Percentiles rank a stretch among this genome's conserved stretches.
Evolutionary conservation across 1,140 invertebrate species (phyloP).

Genomic region (Drusus annulatus): DNA sequence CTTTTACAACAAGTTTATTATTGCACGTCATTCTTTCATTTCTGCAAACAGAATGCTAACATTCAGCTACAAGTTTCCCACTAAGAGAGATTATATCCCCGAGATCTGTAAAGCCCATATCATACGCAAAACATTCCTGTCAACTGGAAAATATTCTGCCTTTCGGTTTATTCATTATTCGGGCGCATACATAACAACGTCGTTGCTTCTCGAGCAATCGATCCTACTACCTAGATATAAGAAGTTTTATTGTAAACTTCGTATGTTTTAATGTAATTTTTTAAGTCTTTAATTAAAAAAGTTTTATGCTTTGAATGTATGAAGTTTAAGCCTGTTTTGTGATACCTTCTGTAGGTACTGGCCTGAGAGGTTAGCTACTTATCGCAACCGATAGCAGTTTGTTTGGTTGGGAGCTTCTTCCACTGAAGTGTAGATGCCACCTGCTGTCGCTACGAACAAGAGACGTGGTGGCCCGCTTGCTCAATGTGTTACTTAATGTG

Average conservation of each 20-base stretch:
- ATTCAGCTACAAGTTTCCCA: neutral
- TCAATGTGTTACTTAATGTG: constrained; percentile 43
- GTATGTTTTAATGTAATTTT: constrained; percentile 29
- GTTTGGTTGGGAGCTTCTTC: neutral
- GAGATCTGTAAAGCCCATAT: neutral
- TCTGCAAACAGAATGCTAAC: neutral
- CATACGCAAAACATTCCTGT: constrained; percentile 28
- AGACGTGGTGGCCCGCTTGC: constrained; percentile 7
- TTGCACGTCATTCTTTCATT: constrained; percentile 29
- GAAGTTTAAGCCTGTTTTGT: constrained; percentile 29
- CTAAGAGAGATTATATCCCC: neutral
- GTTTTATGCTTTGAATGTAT: constrained; percentile 33
- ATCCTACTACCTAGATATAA: constrained; percentile 14
- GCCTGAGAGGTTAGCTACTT: neutral
- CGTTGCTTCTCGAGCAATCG: constrained; percentile 13
- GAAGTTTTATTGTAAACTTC: constrained; percentile 19
- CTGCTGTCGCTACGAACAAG: neutral
- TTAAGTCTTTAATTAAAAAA: constrained; percentile 25
- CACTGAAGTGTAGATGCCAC: neutral
- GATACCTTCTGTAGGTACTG: neutral
- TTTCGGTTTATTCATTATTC: constrained; percentile 13
- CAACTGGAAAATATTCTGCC: neutral
- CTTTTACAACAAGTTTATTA: constrained; percentile 37
- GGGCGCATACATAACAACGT: too few relatives aligned
- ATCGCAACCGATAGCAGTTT: too few relatives aligned